Base-by-base conservation (phyloP, 2,888 invertebrate species). In the Nymphalis polychloros region DNA sequence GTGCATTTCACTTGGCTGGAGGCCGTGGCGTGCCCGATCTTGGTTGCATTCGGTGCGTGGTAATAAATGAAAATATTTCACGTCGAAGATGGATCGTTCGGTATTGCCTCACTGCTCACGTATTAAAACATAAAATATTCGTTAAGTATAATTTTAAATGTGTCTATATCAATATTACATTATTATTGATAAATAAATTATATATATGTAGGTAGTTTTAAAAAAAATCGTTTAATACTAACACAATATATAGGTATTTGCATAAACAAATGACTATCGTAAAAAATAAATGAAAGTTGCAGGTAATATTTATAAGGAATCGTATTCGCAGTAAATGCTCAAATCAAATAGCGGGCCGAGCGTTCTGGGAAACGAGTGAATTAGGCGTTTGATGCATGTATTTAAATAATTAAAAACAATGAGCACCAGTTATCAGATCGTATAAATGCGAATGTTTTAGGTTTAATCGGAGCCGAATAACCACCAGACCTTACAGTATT, bases 1-100 rank as follows among this genome's bases (percentile, higher is more conserved):
- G 89, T 89, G 89, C 89, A 89, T 89, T 89, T 90, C 84, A 87
- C 83, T 85, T 80, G 87, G 84, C 77, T 81, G 81, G 83, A 84
- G 84, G 83, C 81, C 79, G 82, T 73, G 79, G 79, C 77, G 79
- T 76, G 81, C 79, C 72, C 70, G 73, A 69, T 73, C 76, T 77
- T 74, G 75, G 73, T 72, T 74, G 75, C 76, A 72, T 71, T 75
- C 72, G 72, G 63, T 57, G 69, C 69, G 74, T 72, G 71, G 70
- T 73, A 73, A 76, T 77, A 78, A 77, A 79, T 76, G 78, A 77
- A 76, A 79, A 79, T 78, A 79, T 79, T 79, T 75, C 72, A 73
- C 70, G 62, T 52, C 63, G 60, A 71, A 77, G 77, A 77, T 75
- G 74, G 71, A 73, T 75, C 68, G 71, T 73, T 73, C 62, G 71